Evolutionary conservation across 2,797 vertebrate genomes (phyloP), one percentile per base, ranked within the genome.

Genomic region (Tapirus indicus): DNA sequence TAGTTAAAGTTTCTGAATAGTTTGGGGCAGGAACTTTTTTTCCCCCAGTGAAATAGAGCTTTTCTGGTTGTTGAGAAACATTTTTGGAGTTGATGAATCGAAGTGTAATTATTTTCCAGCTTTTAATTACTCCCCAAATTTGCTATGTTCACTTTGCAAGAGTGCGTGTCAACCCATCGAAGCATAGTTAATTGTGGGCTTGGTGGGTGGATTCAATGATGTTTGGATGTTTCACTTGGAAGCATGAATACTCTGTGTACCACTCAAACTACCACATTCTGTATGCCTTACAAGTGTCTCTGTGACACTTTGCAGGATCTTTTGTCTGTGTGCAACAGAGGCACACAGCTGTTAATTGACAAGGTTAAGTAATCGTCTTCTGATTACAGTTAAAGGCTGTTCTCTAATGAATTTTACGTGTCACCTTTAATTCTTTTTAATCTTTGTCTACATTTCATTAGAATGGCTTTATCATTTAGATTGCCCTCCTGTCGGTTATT

Each of bases 391-490:
- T 98, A 98, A 98, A 97, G 97, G 94, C 98, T 98, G 83, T 97
- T 97, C 97, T 98, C 97, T 98, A 98, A 98, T 98, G 97, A 97
- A 98, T 98, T 98, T 98, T 96, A 96, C 98, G 98, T 98, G 98
- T 98, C 98, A 98, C 97, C 98, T 98, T 98, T 98, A 98, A 99
- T 99, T 99, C 98, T 97, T 98, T 97, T 98, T 98, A 98, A 98
- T 98, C 98, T 98, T 98, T 98, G 96, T 98, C 98, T 98, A 94
- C 92, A 97, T 99, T 99, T 98, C 97, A 98, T 98, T 98, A 98
- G 96, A 97, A 94, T 0, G 13, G 89, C 66, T 98, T 98, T 98
- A 98, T 98, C 97, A 98, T 98, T 97, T 97, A 83, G 96, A 98
- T 98, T 98, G 95, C 94, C 95, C 94, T 97, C 88, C 91, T 98